Evolutionary conservation across 2,888 invertebrate genomes (phyloP), one percentile per base, ranked within the genome.

Genomic region (Plagodis dolabraria): DNA sequence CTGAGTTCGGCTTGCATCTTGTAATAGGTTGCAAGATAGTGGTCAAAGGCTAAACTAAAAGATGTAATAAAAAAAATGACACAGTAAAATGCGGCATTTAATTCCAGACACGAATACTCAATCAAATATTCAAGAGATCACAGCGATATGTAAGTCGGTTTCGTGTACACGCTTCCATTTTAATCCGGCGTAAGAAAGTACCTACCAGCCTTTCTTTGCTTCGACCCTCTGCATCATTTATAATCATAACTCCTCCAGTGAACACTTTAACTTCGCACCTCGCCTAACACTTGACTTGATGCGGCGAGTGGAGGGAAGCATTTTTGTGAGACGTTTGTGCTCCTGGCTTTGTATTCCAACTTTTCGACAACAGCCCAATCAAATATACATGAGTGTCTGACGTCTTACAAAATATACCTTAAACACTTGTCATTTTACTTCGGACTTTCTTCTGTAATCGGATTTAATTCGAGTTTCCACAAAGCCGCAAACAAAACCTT

Each of bases 151-250:
- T 77, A 75, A 77, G 73, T 67, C 55, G 65, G 68, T 67, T 70
- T 62, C 70, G 68, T 74, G 69, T 69, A 69, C 65, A 63, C 63
- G 57, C 75, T 72, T 71, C 74, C 70, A 76, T 80, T 82, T 80
- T 74, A 74, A 76, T 78, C 74, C 72, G 59, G 52, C 60, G 69
- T 4, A 22, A 70, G 75, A 75, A 74, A 73, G 71, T 74, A 70
- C 22, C 22, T 22, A n/a, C 22, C 72, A 68, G 69, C 68, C 71
- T 75, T 77, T 75, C 74, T 79, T 76, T 74, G 69, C 74, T 67
- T 74, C 75, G 70, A 73, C 76, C 77, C 76, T 77, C 75, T 86
- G 83, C 82, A 84, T 85, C 82, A 84, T 88, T 87, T 85, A 86
- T 85, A 83, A 85, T 85, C 82, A 83, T 83, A 85, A 85, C 83